Evolutionary conservation across 1,140 invertebrate genomes (phyloP).

Genomic region (Asobara japonica): DNA sequence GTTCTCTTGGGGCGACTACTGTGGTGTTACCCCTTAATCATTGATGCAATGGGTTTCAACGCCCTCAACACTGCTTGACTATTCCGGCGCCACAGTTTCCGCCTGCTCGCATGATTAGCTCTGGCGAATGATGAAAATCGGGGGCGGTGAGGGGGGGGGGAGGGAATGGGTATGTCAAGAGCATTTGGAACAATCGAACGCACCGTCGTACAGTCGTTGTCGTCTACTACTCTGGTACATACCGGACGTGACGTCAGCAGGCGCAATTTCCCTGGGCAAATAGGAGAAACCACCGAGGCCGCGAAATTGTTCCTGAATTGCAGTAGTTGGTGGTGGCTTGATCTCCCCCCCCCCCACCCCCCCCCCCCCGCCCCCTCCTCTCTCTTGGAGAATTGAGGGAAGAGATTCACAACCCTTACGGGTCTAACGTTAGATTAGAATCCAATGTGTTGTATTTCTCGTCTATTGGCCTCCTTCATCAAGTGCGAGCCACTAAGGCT

Average conservation of each 20-base stretch:
- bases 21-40: not conserved
- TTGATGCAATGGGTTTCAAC: not conserved
- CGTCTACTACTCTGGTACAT: slow-evolving; percentile 3
- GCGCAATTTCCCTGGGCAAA: slow-evolving; percentile 61
- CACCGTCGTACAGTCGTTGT: slow-evolving; percentile 5
- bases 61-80: not conserved
- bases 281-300: slow-evolving; percentile 61
- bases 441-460: too few relatives aligned
- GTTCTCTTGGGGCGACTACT: too few relatives aligned
- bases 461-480: too few relatives aligned
- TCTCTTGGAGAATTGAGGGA: too few relatives aligned
- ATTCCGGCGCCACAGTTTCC: not conserved
- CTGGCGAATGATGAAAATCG: not conserved
- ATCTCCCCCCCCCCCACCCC: too few relatives aligned
- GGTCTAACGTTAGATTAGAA: too few relatives aligned
- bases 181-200: slow-evolving; percentile 13
- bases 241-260: slow-evolving; percentile 62
- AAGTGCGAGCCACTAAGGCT: too few relatives aligned
- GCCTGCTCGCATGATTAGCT: not conserved
- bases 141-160: not conserved
- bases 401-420: too few relatives aligned
- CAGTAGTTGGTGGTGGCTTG: slow-evolving; percentile 28
- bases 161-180: slow-evolving; percentile 13
- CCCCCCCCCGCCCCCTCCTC: too few relatives aligned
- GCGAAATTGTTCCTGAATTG: slow-evolving; percentile 61